phyloP scores from a whole-genome alignment of 2,797 vertebrate species.

The Myiotriccus ornatus region DNA sequence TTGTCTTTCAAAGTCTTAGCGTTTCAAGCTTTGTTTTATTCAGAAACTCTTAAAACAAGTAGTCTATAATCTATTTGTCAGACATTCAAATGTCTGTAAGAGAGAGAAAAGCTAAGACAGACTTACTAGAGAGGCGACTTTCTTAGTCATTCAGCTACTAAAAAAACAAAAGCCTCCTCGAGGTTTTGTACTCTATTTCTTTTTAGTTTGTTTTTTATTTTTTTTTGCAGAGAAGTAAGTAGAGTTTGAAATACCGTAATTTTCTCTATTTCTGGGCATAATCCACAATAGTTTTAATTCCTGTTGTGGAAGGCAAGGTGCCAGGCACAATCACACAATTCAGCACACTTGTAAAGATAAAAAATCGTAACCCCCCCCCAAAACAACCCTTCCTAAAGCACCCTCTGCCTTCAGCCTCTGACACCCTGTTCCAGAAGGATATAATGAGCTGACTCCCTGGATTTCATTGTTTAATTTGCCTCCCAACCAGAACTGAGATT shows the following conservation, averaged over 20 bases:
- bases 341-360: neutral
- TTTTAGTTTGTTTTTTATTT: neutral
- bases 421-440: neutral
- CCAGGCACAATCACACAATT: neutral
- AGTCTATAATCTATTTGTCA: conserved; percentile 31
- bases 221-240: neutral
- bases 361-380: neutral
- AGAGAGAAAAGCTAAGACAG: neutral
- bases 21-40: neutral
- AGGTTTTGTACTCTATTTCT: neutral
- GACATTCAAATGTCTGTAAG: neutral
- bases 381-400: neutral
- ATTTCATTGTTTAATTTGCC: neutral
- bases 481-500: neutral
- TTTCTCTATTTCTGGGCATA: neutral
- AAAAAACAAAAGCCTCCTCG: neutral
- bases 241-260: neutral
- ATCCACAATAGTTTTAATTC: neutral
- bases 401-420: neutral
- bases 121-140: neutral
- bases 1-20: neutral
- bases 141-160: neutral
- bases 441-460: neutral
- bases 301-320: neutral
- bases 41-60: neutral